phyloP scores from a whole-genome alignment of 2,888 invertebrate species.

The Platycnemis pennipes region DNA sequence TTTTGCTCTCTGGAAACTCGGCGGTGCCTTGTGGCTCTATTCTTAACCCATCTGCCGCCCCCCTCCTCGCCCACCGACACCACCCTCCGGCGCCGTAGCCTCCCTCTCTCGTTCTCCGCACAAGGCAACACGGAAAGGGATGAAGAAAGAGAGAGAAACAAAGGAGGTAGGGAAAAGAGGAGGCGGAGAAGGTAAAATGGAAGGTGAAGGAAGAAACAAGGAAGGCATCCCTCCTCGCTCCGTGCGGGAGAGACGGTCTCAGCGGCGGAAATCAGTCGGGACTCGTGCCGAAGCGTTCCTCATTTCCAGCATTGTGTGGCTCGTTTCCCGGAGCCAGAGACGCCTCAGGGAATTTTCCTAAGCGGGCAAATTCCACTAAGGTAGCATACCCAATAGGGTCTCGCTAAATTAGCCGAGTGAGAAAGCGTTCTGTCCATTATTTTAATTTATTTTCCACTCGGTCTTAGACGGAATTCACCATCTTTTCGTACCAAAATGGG shows the following conservation, averaged over 20 bases:
- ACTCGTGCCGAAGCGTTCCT: background rate
- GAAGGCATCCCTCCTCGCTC: background rate
- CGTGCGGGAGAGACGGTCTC: background rate
- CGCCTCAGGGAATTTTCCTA: too few species aligned
- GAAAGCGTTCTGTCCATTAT: too few species aligned
- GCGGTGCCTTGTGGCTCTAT: background rate
- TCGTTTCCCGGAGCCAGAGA: background rate
- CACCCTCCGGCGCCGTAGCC: constrained; percentile 17
- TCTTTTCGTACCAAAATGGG: too few species aligned
- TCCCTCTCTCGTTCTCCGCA: background rate
- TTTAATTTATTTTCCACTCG: too few species aligned
- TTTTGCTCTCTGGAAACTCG: background rate
- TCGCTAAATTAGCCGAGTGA: too few species aligned
- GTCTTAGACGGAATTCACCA: too few species aligned
- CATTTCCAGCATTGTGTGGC: background rate
- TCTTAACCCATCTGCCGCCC: background rate
- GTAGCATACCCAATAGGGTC: too few species aligned
- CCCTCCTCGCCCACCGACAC: background rate
- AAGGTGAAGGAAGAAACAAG: background rate
- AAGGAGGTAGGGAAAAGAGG: background rate
- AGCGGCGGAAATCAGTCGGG: background rate
- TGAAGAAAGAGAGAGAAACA: background rate
- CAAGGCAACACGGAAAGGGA: background rate
- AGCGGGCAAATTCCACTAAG: too few species aligned
- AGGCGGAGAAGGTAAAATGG: background rate